phyloP scores from a whole-genome alignment of 1,140 invertebrate genomes.

The Brachionus koreanus region DNA sequence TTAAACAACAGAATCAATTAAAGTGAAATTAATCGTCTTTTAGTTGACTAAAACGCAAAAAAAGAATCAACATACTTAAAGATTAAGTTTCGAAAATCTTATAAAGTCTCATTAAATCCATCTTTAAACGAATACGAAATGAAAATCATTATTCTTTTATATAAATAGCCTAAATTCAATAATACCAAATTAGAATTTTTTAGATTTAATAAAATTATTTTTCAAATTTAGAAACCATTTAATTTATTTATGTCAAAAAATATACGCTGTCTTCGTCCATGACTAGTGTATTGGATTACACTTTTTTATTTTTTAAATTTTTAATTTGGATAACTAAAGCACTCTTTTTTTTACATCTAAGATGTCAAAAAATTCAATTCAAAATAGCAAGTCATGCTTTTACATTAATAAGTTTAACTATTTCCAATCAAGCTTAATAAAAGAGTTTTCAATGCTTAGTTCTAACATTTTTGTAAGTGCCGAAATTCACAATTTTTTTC shows the following conservation, averaged over 20 bases:
- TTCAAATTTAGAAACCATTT: background rate
- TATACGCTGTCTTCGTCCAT: background rate
- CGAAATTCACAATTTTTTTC: too few relatives aligned
- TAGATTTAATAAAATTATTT: conserved; percentile 1
- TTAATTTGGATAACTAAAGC: background rate
- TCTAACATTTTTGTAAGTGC: too few relatives aligned
- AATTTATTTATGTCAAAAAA: background rate
- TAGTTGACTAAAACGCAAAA: background rate
- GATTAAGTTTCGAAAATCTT: background rate
- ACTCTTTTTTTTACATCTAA: background rate
- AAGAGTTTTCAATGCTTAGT: too few relatives aligned
- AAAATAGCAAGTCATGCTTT: too few relatives aligned
- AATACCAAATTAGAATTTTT: background rate
- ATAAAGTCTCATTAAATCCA: background rate
- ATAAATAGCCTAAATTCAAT: background rate
- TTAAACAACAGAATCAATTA: background rate
- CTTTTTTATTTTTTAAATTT: too few relatives aligned
- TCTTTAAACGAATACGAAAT: background rate
- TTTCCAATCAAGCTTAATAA: too few relatives aligned
- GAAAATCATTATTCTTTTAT: background rate
- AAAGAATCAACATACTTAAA: background rate
- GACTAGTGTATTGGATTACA: background rate
- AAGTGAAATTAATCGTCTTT: background rate
- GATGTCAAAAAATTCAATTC: background rate
- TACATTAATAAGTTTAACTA: too few relatives aligned